Percentiles rank a stretch among this genome's conserved stretches.
These are phyloP conservation scores for Rhyacichthys aspro DNA, from an alignment of 2,797 vertebrate genomes.

Conservation along the genomic window DNA sequence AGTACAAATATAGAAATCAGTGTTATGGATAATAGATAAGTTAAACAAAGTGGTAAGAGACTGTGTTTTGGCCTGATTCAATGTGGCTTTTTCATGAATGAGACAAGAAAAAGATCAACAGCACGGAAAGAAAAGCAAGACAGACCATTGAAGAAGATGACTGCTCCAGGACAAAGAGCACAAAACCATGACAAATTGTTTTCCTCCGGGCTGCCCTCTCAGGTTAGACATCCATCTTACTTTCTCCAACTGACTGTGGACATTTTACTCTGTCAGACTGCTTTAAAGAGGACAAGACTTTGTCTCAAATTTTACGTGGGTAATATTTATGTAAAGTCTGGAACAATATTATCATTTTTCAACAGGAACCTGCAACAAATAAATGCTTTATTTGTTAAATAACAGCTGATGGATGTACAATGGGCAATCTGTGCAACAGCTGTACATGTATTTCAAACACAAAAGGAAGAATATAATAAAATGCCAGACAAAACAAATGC, in stretches of 20 bases:
- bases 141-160: constrained; percentile 5
- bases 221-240: constrained; percentile 16
- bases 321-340: too few relatives aligned
- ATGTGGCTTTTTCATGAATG: background rate
- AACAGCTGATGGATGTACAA: too few relatives aligned
- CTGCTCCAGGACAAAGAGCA: constrained; percentile 11
- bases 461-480: background rate
- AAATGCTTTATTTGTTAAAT: too few relatives aligned
- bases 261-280: background rate
- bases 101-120: constrained; percentile 2
- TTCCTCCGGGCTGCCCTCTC: constrained; percentile 26
- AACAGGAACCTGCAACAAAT: too few relatives aligned
- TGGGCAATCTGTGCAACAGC: too few relatives aligned
- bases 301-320: background rate
- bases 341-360: too few relatives aligned
- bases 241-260: constrained; percentile 2
- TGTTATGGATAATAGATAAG: too few relatives aligned
- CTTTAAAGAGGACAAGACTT: too few relatives aligned
- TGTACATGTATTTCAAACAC: too few relatives aligned
- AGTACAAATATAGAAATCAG: too few relatives aligned
- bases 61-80: background rate
- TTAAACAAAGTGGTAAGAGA: background rate
- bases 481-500: background rate
- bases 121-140: background rate
- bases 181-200: constrained; percentile 40